Evolutionary conservation across 2,797 vertebrate genomes (phyloP).

Genomic region (Siniperca undulata): DNA sequence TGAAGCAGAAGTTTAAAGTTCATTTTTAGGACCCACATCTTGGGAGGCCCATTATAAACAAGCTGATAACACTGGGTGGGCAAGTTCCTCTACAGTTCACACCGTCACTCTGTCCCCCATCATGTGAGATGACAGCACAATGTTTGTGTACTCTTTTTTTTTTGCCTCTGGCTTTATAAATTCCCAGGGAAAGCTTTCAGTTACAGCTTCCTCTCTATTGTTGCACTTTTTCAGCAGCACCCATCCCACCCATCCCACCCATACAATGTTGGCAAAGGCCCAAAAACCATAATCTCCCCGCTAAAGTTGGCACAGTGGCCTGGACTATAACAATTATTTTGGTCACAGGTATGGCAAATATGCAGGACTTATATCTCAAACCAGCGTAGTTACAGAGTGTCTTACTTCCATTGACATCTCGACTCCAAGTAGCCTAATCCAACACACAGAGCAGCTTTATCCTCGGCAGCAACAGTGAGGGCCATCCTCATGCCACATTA

Average conservation of each 20-base stretch:
- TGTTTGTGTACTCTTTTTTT: slow-evolving; percentile 50
- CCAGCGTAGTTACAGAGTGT: neutral
- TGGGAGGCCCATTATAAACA: slow-evolving; percentile 65
- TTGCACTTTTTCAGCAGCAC: slow-evolving; percentile 67
- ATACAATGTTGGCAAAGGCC: slow-evolving; percentile 65
- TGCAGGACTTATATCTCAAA: slow-evolving; percentile 12
- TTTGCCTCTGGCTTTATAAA: slow-evolving; percentile 42
- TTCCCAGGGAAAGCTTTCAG: slow-evolving; percentile 63
- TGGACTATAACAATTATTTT: slow-evolving; percentile 12
- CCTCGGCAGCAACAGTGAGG: neutral
- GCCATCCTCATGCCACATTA: neutral
- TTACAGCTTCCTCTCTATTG: slow-evolving; percentile 78
- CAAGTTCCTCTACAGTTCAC: slow-evolving; percentile 64
- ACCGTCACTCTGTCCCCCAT: slow-evolving; percentile 29
- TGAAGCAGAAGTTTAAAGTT: slow-evolving; percentile 70
- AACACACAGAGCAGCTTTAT: slow-evolving; percentile 11
- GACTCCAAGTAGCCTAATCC: neutral
- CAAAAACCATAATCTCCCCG: slow-evolving; percentile 47
- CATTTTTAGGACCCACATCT: slow-evolving; percentile 52
- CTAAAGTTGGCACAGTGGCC: slow-evolving; percentile 37
- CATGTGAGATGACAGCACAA: slow-evolving; percentile 58
- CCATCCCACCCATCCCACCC: slow-evolving; percentile 67
- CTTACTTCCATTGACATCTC: neutral
- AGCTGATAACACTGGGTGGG: slow-evolving; percentile 74
- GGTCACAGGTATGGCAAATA: slow-evolving; percentile 26